Evolutionary conservation across 2,888 invertebrate species (phyloP).

Genomic region (Ormyrus rosae): DNA sequence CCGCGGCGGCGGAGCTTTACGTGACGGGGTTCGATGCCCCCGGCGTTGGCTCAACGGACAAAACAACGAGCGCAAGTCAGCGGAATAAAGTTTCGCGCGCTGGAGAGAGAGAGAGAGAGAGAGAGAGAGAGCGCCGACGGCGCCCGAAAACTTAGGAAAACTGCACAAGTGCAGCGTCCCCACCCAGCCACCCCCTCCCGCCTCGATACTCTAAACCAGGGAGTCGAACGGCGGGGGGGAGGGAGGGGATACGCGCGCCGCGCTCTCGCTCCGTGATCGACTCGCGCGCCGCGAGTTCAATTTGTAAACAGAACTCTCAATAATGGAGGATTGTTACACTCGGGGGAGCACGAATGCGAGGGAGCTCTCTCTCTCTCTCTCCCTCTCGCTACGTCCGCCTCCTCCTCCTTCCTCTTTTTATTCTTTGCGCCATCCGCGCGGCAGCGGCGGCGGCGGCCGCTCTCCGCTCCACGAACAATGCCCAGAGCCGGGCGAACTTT

Average conservation of each 20-base stretch:
- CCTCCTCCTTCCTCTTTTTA: too few relatives aligned
- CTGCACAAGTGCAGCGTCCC: constrained; percentile 62
- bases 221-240: constrained; percentile 57
- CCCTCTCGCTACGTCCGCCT: too few relatives aligned
- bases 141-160: constrained; percentile 63
- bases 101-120: too few relatives aligned
- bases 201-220: constrained; percentile 63
- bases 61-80: constrained; percentile 60
- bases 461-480: too few relatives aligned
- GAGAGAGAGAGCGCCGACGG: constrained; percentile 16
- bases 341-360: constrained; percentile 56
- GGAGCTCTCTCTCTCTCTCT: too few relatives aligned
- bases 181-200: constrained; percentile 46
- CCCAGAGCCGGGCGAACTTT: background rate
- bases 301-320: constrained; percentile 74
- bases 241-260: background rate
- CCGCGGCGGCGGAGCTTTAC: background rate
- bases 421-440: too few relatives aligned
- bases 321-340: constrained; percentile 71
- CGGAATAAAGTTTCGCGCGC: constrained; percentile 66
- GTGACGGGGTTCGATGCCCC: constrained; percentile 51
- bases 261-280: background rate
- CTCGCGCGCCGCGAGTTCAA: constrained; percentile 65
- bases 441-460: too few relatives aligned
- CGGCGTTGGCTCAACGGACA: constrained; percentile 54